phyloP scores from a whole-genome alignment of 2,113 vertebrate genomes.

The Suricata suricatta region DNA sequence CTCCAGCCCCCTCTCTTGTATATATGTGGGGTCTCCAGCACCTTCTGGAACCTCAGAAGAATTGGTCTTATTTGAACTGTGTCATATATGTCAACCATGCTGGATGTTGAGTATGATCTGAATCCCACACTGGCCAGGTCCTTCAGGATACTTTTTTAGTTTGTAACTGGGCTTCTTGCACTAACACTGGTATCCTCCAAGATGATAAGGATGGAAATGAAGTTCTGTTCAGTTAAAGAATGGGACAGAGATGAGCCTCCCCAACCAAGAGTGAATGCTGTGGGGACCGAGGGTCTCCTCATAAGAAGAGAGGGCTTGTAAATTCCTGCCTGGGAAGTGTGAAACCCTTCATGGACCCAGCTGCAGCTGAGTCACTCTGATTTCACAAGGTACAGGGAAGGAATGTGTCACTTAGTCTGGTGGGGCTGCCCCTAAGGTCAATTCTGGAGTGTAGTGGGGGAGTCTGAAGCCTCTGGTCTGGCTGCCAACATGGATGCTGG shows the following conservation, averaged over 20 bases:
- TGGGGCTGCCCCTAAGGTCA: neutral
- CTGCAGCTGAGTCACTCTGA: neutral
- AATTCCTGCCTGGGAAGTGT: neutral
- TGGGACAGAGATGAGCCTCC: neutral
- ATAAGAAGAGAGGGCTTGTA: neutral
- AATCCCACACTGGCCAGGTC: neutral
- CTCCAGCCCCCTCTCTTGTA: neutral
- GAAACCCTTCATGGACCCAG: neutral
- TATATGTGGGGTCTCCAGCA: neutral
- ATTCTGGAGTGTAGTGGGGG: neutral
- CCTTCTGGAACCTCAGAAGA: neutral
- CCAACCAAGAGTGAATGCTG: rapidly evolving
- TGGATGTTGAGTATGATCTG: neutral
- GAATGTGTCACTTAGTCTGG: neutral
- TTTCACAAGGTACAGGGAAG: neutral
- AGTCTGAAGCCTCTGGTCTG: neutral
- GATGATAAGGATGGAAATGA: neutral
- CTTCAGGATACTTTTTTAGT: neutral
- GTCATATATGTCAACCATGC: neutral
- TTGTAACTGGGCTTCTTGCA: neutral
- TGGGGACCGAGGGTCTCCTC: neutral
- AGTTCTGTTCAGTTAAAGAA: neutral
- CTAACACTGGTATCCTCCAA: neutral
- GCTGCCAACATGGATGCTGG: neutral
- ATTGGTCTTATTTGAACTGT: neutral